These are phyloP conservation scores for Andrena camellia DNA, from an alignment of 2,888 invertebrate genomes.

Conservation along the genomic window DNA sequence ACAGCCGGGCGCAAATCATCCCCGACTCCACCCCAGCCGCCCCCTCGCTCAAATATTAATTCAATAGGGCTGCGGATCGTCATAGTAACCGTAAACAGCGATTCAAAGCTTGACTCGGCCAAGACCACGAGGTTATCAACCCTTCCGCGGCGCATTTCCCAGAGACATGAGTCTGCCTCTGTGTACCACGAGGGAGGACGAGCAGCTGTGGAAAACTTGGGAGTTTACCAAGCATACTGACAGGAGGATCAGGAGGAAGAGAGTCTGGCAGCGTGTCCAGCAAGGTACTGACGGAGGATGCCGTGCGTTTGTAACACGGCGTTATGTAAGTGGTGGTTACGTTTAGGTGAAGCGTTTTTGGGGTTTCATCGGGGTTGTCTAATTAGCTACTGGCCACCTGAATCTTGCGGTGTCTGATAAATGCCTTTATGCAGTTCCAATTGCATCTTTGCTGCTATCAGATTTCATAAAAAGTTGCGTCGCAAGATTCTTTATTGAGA, in stretches of 20 bases:
- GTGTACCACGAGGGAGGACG: slow-evolving; percentile 62
- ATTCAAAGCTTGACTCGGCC: background rate
- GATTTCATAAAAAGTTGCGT: slow-evolving; percentile 7
- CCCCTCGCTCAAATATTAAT: slow-evolving; percentile 43
- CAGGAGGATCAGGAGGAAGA: slow-evolving; percentile 65
- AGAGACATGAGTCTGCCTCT: slow-evolving; percentile 62
- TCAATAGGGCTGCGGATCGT: slow-evolving; percentile 60
- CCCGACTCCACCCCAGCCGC: background rate
- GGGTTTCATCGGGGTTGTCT: background rate
- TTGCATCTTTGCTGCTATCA: background rate
- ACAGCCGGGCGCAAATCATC: slow-evolving; percentile 29
- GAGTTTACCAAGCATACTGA: slow-evolving; percentile 71
- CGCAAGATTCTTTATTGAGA: background rate
- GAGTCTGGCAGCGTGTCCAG: slow-evolving; percentile 69
- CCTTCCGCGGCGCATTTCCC: background rate
- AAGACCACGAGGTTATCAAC: background rate
- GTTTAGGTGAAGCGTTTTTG: background rate
- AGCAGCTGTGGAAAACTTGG: slow-evolving; percentile 57
- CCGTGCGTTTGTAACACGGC: background rate
- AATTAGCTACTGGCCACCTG: background rate
- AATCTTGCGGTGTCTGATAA: background rate
- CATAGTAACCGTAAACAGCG: slow-evolving; percentile 63
- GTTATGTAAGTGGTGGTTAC: background rate
- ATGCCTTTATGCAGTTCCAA: no score
- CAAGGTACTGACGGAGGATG: slow-evolving; percentile 69